Base-by-base conservation (phyloP, 2,888 invertebrate genomes). In the Gari tellinella region DNA sequence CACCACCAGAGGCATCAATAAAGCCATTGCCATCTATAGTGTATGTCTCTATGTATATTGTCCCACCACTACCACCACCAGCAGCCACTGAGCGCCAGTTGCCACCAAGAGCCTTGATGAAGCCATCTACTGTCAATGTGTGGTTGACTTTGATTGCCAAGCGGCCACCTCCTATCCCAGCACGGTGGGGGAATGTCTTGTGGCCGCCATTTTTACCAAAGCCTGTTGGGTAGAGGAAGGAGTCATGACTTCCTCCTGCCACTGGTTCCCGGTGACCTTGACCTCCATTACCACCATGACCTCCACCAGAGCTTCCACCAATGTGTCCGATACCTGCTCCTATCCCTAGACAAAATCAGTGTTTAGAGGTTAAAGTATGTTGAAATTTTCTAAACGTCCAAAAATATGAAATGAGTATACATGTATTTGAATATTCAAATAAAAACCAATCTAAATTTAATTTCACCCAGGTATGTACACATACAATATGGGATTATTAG, bases 231-330 rank as follows among this genome's bases (percentile, higher is more conserved):
- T 73, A 52, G 15, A 81, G 57, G 72, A 83, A 88, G 17, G 81
- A 83, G 26, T 82, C 86, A 67, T 87, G 82, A 19, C 83, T 63
- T 2, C 69, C 67, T 17, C 86, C 86, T 15, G 77, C 78, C 7
- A 56, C 23, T 8, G 57, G 21, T 38, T 78, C 67, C 17, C 63
- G 75, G 66, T 82, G 72, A 73, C 85, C 88, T 72, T 80, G 80
- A 64, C 88, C 86, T 55, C 86, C 88, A 69, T 80, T 81, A 1
- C 86, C 85, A 61, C 84, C 86, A 66, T 87, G 86, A 58, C 87
- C 86, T 48, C 73, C 87, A 14, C 87, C 87, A 8, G 87, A 86
- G 43, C 82, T 79, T 2, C 84, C 84, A n/a, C 62, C 51, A 43
- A 46, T 56, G 25, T 72, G 41, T 43, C 66, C 64, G 62, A 72